These are phyloP conservation scores for Zaprionus davidi DNA, from an alignment of 1,140 invertebrate species.

Conservation along the genomic window DNA sequence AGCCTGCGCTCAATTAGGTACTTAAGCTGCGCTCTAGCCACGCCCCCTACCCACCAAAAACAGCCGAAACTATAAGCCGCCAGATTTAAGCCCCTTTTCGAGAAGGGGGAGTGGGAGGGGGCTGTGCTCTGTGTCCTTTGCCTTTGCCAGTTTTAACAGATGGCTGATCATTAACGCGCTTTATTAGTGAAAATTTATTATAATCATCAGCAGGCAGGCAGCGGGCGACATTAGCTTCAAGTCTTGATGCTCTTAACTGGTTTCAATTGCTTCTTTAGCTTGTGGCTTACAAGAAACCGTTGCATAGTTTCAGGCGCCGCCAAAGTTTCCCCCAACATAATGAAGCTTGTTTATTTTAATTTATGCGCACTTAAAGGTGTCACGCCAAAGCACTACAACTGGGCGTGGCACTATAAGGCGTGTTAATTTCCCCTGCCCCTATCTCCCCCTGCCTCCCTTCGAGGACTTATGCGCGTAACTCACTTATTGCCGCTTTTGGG, in stretches of 20 bases:
- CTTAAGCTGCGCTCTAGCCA: neutral
- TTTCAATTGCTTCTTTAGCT: constrained; percentile 37
- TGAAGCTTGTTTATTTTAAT: constrained; percentile 72
- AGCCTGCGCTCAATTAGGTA: constrained; percentile 8
- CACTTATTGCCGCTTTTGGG: constrained; percentile 29
- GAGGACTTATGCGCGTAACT: constrained; percentile 30
- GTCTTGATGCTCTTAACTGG: constrained; percentile 16
- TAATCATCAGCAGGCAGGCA: constrained; percentile 55
- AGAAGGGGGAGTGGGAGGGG: no score
- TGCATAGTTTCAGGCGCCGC: constrained; percentile 60
- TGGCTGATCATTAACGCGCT: constrained; percentile 76
- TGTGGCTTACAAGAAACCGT: constrained; percentile 31
- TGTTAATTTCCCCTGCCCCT: constrained; percentile 58
- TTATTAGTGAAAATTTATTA: constrained; percentile 81
- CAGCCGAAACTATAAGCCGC: constrained; percentile 13
- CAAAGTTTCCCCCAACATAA: constrained; percentile 56
- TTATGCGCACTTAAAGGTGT: constrained; percentile 74
- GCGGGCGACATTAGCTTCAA: constrained; percentile 11
- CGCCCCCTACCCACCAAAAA: neutral
- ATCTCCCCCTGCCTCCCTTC: no score
- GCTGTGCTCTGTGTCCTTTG: neutral
- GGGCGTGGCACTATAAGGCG: constrained; percentile 53
- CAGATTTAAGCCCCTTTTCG: constrained; percentile 29
- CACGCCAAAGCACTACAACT: constrained; percentile 40
- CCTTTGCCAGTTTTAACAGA: constrained; percentile 61